Percentiles rank a stretch among this genome's conserved stretches.
Evolutionary conservation across 2,797 vertebrate species (phyloP).

Genomic region (Micropoecilia bifurca): DNA sequence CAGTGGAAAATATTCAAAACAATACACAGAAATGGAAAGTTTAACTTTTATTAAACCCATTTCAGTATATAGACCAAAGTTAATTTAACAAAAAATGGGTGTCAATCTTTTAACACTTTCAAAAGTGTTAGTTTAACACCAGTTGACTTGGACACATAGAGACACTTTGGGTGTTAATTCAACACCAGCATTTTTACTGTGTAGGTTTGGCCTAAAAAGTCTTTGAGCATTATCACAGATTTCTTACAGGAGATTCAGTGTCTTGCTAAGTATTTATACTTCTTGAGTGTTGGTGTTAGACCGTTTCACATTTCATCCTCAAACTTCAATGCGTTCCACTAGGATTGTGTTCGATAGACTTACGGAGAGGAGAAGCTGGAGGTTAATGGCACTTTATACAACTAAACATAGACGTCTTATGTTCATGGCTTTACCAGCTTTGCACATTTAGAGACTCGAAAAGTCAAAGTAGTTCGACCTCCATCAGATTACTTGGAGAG

Average conservation of each 20-base stretch:
- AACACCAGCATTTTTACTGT: no score
- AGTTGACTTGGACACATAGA: no score
- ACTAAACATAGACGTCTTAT: neutral
- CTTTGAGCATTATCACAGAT: neutral
- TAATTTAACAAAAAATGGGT: no score
- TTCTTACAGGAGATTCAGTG: neutral
- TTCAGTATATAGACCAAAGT: no score
- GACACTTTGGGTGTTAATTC: no score
- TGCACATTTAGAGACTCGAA: neutral
- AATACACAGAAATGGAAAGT: no score
- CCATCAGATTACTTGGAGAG: neutral
- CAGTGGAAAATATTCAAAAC: no score
- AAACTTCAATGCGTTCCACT: neutral
- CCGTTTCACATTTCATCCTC: neutral
- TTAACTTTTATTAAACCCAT: no score
- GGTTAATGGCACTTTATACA: neutral
- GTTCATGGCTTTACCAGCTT: neutral
- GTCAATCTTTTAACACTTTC: no score
- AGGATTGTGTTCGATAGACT: neutral
- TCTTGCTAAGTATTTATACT: neutral
- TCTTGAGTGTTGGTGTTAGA: neutral
- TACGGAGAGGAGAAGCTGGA: neutral
- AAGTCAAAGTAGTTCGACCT: neutral
- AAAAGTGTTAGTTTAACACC: no score
- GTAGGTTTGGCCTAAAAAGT: neutral